Evolutionary conservation across 2,888 invertebrate species (phyloP), one percentile per base, ranked within the genome.

Genomic region (Venustoraphidia nigricollis): DNA sequence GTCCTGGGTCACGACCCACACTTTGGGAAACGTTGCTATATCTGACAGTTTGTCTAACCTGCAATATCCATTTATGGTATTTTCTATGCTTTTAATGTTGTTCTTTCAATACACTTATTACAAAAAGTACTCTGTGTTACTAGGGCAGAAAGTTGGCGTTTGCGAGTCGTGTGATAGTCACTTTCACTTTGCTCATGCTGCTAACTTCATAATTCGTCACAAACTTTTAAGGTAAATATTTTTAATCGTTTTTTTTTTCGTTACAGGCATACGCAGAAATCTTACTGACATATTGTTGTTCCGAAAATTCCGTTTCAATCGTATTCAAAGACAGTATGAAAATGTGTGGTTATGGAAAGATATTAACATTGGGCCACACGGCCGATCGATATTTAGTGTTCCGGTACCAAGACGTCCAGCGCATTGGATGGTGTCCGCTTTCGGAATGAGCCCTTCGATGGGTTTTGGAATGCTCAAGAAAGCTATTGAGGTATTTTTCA

Each of bases 281-380:
- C 27, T 27, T 27, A 83, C 83, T 8, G 83, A 85, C 52, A 64
- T 90, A 53, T 60, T 73, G 0, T 70, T 79, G 57, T 92, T 87
- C 71, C 74, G 90, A 53, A 86, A 88, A 64, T 79, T 81, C 67
- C 77, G 93, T 3, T 90, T 90, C 65, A 94, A 89, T 67, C 77
- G 91, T 51, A 79, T 93, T 50, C 84, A 88, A 61, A 75, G 94
- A 0, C 88, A 92, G 62, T 95, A 93, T 66, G 91, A 93, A 59
- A 92, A 93, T 66, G 86, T 88, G 49, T 96, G 95, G 95, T 68
- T 94, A 47, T 96, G 95, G 95, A 81, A 83, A 52, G 94, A 94
- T 67, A 81, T 90, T 46, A 92, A 92, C 66, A 90, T 93, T 60
- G 92, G 88, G 0, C 90, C 92, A 14, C 90, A 91, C 66, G 92